Evolutionary conservation across 2,797 vertebrate species (phyloP), one percentile per base, ranked within the genome.

Genomic region (Gobio occitaniae): DNA sequence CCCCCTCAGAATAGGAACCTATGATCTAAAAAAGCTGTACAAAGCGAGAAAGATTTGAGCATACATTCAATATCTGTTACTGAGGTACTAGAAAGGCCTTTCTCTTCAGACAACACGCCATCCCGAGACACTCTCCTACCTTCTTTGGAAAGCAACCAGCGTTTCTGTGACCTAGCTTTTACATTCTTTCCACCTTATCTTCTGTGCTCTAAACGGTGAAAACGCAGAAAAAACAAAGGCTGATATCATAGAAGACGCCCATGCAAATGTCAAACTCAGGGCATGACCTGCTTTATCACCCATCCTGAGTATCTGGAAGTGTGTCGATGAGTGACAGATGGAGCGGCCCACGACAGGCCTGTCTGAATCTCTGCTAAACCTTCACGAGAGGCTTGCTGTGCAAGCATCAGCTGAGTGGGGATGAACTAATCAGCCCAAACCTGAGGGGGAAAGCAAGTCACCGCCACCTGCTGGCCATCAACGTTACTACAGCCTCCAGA

Each of bases 41-140:
- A 95, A 94, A 93, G 66, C 78, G 70, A 80, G 47, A 92, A 85
- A 93, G 91, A 93, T 93, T 92, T 91, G 93, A 95, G 91, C 92
- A 94, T 96, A 96, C 96, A 96, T 96, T 96, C 96, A 96, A 95
- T 96, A 96, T 96, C 95, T 96, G 96, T 95, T 95, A 95, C 94
- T 96, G 96, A 96, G 96, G 96, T 96, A 96, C 95, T 95, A 95
- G 92, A 94, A 94, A 94, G 94, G 93, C 94, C 92, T 93, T 95
- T 93, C 94, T 93, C 94, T 88, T 92, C 93, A 94, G 92, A 93
- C 93, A 93, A 92, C 92, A 95, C 91, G 92, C 92, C 89, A 89
- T 93, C 94, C 92, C 94, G 92, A 95, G 93, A 94, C 92, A 85
- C 89, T 80, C 81, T 85, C 83, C 52, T 52, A 54, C 78, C 91